Conservation (phyloP, 2,797 vertebrate genomes). For the Dendrocincla tyrannina region DNA sequence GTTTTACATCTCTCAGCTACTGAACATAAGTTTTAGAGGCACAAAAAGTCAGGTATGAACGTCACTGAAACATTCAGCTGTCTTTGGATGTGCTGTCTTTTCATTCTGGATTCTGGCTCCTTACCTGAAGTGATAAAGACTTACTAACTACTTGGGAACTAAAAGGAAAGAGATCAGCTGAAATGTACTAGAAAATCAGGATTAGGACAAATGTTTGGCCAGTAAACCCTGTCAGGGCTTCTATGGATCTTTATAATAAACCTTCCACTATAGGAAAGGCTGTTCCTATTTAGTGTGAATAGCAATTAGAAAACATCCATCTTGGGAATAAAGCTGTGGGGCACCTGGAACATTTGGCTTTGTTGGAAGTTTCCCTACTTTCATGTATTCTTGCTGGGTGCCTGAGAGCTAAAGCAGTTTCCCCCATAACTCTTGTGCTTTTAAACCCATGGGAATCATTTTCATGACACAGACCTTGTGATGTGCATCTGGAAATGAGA, state of each 20-base stretch:
- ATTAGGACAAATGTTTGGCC: not conserved
- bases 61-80: fast-evolving
- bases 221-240: not conserved
- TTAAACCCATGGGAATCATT: not conserved
- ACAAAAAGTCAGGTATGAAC: not conserved
- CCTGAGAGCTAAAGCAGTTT: not conserved
- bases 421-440: not conserved
- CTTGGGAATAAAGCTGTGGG: not conserved
- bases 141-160: not conserved
- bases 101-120: not conserved
- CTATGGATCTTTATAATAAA: not conserved
- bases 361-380: not conserved
- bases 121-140: not conserved
- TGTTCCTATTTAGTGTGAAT: not conserved
- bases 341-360: not conserved
- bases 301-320: not conserved
- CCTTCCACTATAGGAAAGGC: not conserved
- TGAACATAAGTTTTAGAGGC: not conserved
- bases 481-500: not conserved
- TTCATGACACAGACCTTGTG: not conserved
- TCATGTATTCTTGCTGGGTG: not conserved
- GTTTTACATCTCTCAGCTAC: not conserved
- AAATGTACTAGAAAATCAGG: not conserved
- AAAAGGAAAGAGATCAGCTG: not conserved
- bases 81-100: not conserved